Evolutionary conservation across 2,113 vertebrate genomes (phyloP), one percentile per base, ranked within the genome.

Genomic region (Stigmatopora nigra): DNA sequence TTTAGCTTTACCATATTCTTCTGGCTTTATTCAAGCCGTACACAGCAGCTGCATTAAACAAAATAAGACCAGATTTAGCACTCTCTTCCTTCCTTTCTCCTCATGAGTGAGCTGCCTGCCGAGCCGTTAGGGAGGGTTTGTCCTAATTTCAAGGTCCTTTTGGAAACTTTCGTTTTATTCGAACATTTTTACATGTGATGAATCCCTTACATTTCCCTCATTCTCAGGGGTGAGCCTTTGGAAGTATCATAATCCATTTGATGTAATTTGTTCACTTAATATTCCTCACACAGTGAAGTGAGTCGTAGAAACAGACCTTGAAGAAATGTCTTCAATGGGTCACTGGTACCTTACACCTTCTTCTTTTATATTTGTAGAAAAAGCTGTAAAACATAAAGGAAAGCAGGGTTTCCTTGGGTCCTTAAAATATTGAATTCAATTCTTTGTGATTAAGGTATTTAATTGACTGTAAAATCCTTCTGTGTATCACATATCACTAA

Each of bases 61-160:
- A 61, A 75, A 81, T 65, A 70, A 81, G 72, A 80, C 82, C 75
- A 78, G 74, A 80, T 85, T 83, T 86, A 88, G 84, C 71, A 31
- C 70, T 83, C 77, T 76, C 69, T 76, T 82, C 73, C 77, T 79
- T 84, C 77, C 78, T 31, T 31, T 31, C 25, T 31, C 25, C 25
- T 31, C 25, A 79, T 73, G 73, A 82, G 79, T 78, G 72, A 86
- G 80, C 74, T 73, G 76, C 61, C 77, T 84, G 82, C 83, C 36
- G 75, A 86, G 72, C 78, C 84, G 82, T 83, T 53, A 75, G 86
- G 87, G 87, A 89, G 71, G 65, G 60, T 71, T 86, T 87, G 87
- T 83, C 86, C 84, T 88, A 80, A 84, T 89, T 89, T 89, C 80
- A 73, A 83, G 77, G 81, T 81, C 84, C 82, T 86, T 69, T 75